Evolutionary conservation across 2,113 vertebrate species (phyloP).

Genomic region (Potamarius usumacintae): DNA sequence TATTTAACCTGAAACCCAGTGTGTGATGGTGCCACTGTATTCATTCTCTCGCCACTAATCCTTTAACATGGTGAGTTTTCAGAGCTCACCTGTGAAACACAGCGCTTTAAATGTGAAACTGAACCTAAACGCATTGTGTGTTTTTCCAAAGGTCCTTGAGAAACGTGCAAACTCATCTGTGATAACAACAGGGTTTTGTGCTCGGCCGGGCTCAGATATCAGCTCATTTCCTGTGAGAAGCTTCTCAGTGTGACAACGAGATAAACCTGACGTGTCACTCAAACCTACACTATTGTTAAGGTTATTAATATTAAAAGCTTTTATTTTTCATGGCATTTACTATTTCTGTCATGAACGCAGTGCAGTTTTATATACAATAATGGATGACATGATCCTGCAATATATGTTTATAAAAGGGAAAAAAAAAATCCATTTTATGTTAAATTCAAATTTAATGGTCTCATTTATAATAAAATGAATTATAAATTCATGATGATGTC

Average conservation of each 20-base stretch:
- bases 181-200: constrained; percentile 8
- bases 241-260: background rate
- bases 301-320: background rate
- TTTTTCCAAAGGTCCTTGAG: constrained; percentile 7
- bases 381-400: background rate
- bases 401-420: background rate
- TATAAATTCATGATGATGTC: background rate
- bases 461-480: background rate
- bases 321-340: background rate
- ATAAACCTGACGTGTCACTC: background rate
- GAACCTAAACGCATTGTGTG: background rate
- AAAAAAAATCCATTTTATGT: background rate
- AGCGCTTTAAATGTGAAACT: background rate
- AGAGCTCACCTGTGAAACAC: background rate
- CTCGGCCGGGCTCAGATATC: background rate
- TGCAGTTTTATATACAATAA: background rate
- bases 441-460: background rate
- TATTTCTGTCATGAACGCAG: background rate
- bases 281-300: background rate
- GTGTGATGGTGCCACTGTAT: background rate
- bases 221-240: constrained; percentile 19
- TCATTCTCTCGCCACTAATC: background rate
- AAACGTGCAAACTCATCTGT: background rate
- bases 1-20: background rate
- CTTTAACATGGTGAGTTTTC: background rate